phyloP scores from a whole-genome alignment of 2,113 vertebrate genomes.

The Galeopterus variegatus region DNA sequence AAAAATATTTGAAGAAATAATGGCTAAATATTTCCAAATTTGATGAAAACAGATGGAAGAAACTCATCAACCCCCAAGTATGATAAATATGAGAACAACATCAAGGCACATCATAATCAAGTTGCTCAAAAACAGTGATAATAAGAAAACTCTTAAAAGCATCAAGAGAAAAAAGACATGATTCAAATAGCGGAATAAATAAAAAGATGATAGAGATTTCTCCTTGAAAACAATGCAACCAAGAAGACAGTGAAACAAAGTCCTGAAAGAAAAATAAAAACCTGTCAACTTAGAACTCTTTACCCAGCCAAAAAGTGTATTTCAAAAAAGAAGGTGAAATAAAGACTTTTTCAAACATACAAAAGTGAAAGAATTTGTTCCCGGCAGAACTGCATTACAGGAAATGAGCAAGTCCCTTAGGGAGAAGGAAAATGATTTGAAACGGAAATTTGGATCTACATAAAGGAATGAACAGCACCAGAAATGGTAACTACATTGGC shows the following conservation, averaged over 20 bases:
- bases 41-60: conserved; percentile 1
- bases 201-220: not conserved
- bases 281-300: not conserved
- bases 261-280: not conserved
- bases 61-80: not conserved
- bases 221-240: not conserved
- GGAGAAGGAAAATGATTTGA: not conserved
- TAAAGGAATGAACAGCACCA: not conserved
- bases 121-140: not conserved
- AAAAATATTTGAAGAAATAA: conserved; percentile 13
- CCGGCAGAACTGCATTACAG: not conserved
- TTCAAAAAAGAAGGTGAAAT: conserved; percentile 27
- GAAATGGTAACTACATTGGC: not conserved
- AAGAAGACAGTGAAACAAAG: not conserved
- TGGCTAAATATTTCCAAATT: not conserved
- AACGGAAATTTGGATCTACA: not conserved
- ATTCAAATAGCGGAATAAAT: not conserved
- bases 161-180: not conserved
- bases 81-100: not conserved
- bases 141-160: not conserved
- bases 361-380: not conserved
- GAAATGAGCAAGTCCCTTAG: not conserved
- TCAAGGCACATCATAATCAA: not conserved
- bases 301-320: not conserved
- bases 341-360: not conserved